Evolutionary conservation across 2,113 vertebrate genomes (phyloP).

Genomic region (Toxotes chatareus): DNA sequence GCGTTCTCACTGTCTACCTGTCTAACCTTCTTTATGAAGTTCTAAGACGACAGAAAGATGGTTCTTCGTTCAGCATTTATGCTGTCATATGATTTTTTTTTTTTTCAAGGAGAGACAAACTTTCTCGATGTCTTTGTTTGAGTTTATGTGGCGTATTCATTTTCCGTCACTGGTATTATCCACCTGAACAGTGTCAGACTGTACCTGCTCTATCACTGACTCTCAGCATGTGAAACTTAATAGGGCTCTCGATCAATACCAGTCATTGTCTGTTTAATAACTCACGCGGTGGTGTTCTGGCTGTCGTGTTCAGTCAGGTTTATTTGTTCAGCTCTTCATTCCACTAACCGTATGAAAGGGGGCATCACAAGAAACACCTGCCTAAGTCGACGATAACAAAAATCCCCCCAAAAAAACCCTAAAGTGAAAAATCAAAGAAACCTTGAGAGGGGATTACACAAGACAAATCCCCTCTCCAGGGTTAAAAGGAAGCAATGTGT

Average conservation of each 20-base stretch:
- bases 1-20: conserved; percentile 48
- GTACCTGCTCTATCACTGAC: not conserved
- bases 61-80: conserved; percentile 1
- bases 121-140: not conserved
- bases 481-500: not conserved
- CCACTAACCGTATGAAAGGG: not conserved
- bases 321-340: not conserved
- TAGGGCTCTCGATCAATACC: not conserved
- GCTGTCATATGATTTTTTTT: not conserved
- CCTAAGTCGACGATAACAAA: not conserved
- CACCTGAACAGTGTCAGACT: not conserved
- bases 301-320: not conserved
- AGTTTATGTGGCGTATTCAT: not conserved
- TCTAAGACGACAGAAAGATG: conserved; percentile 20
- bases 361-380: not conserved
- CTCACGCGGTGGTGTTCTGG: not conserved
- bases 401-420: too few relatives aligned
- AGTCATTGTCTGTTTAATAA: not conserved
- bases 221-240: not conserved
- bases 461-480: not conserved
- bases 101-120: not conserved
- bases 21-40: conserved; percentile 32
- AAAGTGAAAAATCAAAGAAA: not conserved
- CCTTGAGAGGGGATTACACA: conserved; percentile 19
- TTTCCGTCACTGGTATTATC: not conserved